phyloP scores from a whole-genome alignment of 2,797 vertebrate genomes.

The Morus bassanus region DNA sequence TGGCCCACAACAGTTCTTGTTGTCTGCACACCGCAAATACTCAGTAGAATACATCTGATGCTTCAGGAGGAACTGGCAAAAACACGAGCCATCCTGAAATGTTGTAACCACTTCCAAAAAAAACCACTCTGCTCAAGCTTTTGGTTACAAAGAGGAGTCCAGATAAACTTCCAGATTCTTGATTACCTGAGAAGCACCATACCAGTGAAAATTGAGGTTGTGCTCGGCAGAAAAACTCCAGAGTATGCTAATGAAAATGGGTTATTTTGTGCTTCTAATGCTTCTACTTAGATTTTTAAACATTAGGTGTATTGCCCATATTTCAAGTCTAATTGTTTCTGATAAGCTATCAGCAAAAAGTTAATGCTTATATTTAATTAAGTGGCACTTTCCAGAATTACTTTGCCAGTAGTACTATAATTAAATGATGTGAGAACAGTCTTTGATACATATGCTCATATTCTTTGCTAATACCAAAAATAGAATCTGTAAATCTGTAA shows the following conservation, averaged over 20 bases:
- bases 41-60: background rate
- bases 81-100: background rate
- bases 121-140: background rate
- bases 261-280: background rate
- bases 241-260: background rate
- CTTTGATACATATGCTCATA: constrained; percentile 8
- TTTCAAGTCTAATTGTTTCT: constrained; percentile 53
- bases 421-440: constrained; percentile 1
- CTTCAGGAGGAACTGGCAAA: background rate
- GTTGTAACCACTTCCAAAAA: background rate
- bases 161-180: background rate
- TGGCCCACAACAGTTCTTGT: background rate
- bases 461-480: constrained; percentile 41
- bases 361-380: constrained; percentile 56
- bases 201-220: background rate
- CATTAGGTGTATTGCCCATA: background rate
- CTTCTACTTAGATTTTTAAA: background rate
- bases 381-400: constrained; percentile 60
- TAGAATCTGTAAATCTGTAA: constrained; percentile 38
- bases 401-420: constrained; percentile 7
- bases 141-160: background rate
- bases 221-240: background rate
- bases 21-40: background rate
- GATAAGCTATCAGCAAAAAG: constrained; percentile 39
- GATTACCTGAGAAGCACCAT: background rate